Base-by-base conservation (phyloP, 2,797 vertebrate species). In the Acipenser transmontanus region DNA sequence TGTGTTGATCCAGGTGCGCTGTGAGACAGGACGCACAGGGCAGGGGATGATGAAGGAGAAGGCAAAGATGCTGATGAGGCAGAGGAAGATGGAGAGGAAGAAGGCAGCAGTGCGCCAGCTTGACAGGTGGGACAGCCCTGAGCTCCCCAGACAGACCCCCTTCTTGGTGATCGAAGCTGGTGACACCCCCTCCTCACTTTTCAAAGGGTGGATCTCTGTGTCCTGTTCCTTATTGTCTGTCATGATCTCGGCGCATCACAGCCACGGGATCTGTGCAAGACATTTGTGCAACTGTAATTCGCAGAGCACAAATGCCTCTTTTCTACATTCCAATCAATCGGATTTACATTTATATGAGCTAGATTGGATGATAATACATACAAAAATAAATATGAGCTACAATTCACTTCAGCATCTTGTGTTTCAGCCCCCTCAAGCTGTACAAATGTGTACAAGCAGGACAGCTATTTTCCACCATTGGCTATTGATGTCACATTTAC, bases 1-100 rank as follows among this genome's bases (percentile, higher is more conserved):
- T 1, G 79, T 81, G 8, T 66, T 66, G 76, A 86, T 90, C 96
- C 95, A 98, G 0, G 74, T 80, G 9, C 63, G 64, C 6, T 80
- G 77, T 0, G 93, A 94, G 20, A 84, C 80, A 0, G 92, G 91
- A 70, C 91, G 86, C 50, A 93, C 92, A 0, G 96, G 96, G 76
- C 96, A 99, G 0, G 95, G 95, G 73, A 98, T 88, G 80, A 98
- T 81, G 70, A 99, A 98, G 0, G 96, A 98, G 82, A 97, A 94
- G 68, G 95, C 91, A 65, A 99, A 98, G 49, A 95, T 93, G 6
- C 92, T 86, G 0, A 81, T 79, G 47, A 99, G 91, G 76, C 94
- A 96, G 64, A 93, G 63, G 66, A 97, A 96, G 7, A 99, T 69
- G 0, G 94, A 93, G 52, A 94, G 64, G 74, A 99, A 95, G 78